Base-by-base conservation (phyloP, 2,888 invertebrate species). In the Meiosimyza platycephala region DNA sequence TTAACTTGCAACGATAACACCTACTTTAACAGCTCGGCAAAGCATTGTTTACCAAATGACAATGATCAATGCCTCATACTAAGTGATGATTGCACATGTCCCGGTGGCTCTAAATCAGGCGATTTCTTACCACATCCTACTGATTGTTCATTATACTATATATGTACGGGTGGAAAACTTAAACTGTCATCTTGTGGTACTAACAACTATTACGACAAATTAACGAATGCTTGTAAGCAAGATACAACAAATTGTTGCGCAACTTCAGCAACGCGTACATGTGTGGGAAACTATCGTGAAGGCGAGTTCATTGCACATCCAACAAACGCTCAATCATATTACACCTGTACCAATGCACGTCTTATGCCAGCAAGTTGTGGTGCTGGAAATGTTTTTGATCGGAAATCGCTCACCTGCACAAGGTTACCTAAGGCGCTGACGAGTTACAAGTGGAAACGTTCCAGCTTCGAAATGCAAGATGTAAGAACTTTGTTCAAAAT, bases 351-450 rank as follows among this genome's bases (percentile, higher is more conserved):
- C 7, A 64, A 75, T 50, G 76, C 78, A 6, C 18, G 67, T 9
- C 67, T 81, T 12, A 71, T 76, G 11, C 76, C 78, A 62, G 74
- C 76, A 2, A 77, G 78, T 68, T 83, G 83, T 69, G 79, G 77
- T 33, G 54, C 47, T 6, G 79, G 76, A 40, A 69, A 62, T 33
- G 48, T 60, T 11, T 69, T 69, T 40, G 60, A 69, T 62, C 16
- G 51, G 0, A 33, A 67, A 5, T 7, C 18, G 6, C 18, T 33
- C 9, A 15, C 12, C 22, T 67, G 67, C 28, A 40, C 40, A 40
- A 40, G 9, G 9, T 6, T 9, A 7, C 40, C 40, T 0, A 40
- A 40, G 40, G 9, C 40, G 40, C 40, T 40, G 40, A 40, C 40
- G 40, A 40, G 9, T 9, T 40, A 40, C 40, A 40, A 40, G 40